Evolutionary conservation across 2,797 vertebrate genomes (phyloP).

Genomic region (Melanotaenia parkinsoni): DNA sequence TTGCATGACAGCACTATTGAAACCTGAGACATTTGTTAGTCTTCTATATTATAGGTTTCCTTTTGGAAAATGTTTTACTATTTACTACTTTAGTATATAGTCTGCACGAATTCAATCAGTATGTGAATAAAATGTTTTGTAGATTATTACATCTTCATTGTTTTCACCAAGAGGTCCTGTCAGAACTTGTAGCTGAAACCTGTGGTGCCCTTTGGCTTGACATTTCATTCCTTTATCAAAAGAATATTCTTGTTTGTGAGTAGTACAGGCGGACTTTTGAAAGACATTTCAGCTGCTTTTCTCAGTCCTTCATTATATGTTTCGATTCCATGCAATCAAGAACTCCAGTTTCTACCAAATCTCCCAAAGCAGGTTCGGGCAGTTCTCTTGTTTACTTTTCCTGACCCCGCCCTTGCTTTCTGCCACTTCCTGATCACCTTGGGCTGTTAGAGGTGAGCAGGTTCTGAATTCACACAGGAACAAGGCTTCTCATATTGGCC

Average conservation of each 20-base stretch:
- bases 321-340: slow-evolving; percentile 1
- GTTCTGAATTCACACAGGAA: slow-evolving; percentile 41
- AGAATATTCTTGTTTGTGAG: slow-evolving; percentile 3
- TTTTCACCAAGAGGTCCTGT: neutral
- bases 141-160: slow-evolving; percentile 9
- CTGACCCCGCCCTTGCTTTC: slow-evolving; percentile 62
- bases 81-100: slow-evolving; percentile 23
- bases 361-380: slow-evolving; percentile 78
- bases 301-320: neutral
- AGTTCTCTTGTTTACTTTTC: slow-evolving; percentile 77
- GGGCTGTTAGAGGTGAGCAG: slow-evolving; percentile 62
- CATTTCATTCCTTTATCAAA: slow-evolving; percentile 20
- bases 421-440: slow-evolving; percentile 81
- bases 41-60: slow-evolving; percentile 53
- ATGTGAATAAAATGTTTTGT: slow-evolving; percentile 1
- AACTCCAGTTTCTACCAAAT: slow-evolving; percentile 32
- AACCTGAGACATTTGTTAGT: slow-evolving; percentile 41
- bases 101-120: slow-evolving; percentile 25
- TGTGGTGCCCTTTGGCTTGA: slow-evolving; percentile 24
- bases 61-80: slow-evolving; percentile 19
- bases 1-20: slow-evolving; percentile 19
- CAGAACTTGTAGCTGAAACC: slow-evolving; percentile 18
- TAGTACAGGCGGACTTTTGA: neutral
- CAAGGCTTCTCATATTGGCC: slow-evolving; percentile 19
- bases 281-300: neutral